These are phyloP conservation scores for Hipparchia sbordonii DNA, from an alignment of 2,888 invertebrate genomes.

Conservation along the genomic window DNA sequence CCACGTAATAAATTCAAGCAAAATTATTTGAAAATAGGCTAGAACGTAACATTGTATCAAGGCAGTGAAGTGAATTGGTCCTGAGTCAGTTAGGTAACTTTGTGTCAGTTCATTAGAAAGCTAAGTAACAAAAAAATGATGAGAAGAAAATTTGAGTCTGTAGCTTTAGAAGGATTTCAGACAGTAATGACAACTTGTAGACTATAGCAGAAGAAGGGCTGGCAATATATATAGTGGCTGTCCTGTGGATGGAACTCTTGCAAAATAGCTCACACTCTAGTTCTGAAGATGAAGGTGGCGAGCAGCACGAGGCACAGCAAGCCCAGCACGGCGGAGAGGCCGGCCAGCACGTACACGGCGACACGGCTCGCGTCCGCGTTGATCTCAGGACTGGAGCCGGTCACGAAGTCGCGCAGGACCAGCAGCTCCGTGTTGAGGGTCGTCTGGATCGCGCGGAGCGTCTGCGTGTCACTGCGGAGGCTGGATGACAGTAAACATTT, in stretches of 20 bases:
- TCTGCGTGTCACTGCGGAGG: constrained; percentile 70
- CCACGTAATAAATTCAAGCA: too few relatives aligned
- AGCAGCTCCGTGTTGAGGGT: constrained; percentile 61
- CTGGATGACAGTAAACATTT: constrained; percentile 46
- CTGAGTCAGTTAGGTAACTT: too few relatives aligned
- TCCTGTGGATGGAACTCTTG: not conserved
- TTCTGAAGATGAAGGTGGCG: constrained; percentile 80
- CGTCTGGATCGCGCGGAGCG: constrained; percentile 66
- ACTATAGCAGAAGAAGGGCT: too few relatives aligned
- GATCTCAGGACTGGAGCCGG: constrained; percentile 54
- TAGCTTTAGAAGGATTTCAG: too few relatives aligned
- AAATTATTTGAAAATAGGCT: too few relatives aligned
- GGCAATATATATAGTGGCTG: too few relatives aligned
- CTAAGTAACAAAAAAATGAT: too few relatives aligned
- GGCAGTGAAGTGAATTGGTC: too few relatives aligned
- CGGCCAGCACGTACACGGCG: constrained; percentile 80
- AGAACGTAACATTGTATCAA: too few relatives aligned
- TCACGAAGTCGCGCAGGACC: constrained; percentile 74
- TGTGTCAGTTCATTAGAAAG: too few relatives aligned
- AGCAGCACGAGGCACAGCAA: constrained; percentile 73
- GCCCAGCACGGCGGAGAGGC: constrained; percentile 77
- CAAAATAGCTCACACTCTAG: constrained; percentile 74
- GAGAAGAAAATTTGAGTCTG: too few relatives aligned
- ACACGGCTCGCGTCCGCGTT: constrained; percentile 58
- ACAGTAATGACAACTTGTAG: too few relatives aligned